phyloP scores from a whole-genome alignment of 2,113 vertebrate genomes.

The Saguinus imperator region DNA sequence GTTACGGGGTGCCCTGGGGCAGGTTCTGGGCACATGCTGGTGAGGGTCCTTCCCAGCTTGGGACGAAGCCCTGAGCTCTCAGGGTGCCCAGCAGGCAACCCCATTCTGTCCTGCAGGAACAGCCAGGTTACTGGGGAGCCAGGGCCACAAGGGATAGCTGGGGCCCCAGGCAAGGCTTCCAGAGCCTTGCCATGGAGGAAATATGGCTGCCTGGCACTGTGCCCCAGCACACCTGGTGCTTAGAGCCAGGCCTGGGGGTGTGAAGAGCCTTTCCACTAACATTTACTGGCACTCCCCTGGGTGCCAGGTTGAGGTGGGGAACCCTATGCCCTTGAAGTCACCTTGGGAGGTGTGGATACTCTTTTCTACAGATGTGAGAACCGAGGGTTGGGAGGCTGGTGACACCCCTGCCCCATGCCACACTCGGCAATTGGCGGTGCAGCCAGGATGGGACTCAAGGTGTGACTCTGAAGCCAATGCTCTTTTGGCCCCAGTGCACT shows the following conservation, averaged over 20 bases:
- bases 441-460: background rate
- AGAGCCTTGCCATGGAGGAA: background rate
- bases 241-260: accelerated
- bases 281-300: accelerated
- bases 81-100: background rate
- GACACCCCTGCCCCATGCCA: accelerated
- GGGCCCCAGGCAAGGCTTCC: background rate
- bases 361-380: background rate
- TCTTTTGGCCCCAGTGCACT: accelerated
- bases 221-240: accelerated
- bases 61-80: background rate
- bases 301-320: background rate
- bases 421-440: background rate
- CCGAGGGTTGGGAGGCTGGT: background rate
- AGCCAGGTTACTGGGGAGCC: background rate
- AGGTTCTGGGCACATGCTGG: background rate
- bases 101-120: background rate
- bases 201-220: accelerated
- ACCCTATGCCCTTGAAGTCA: background rate
- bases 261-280: background rate
- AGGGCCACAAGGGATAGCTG: background rate
- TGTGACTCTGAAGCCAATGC: too few relatives aligned
- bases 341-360: accelerated
- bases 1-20: background rate
- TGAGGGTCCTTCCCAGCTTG: background rate